These are phyloP conservation scores for Oedothorax gibbosus DNA, from an alignment of 1,140 invertebrate species.

Conservation along the genomic window DNA sequence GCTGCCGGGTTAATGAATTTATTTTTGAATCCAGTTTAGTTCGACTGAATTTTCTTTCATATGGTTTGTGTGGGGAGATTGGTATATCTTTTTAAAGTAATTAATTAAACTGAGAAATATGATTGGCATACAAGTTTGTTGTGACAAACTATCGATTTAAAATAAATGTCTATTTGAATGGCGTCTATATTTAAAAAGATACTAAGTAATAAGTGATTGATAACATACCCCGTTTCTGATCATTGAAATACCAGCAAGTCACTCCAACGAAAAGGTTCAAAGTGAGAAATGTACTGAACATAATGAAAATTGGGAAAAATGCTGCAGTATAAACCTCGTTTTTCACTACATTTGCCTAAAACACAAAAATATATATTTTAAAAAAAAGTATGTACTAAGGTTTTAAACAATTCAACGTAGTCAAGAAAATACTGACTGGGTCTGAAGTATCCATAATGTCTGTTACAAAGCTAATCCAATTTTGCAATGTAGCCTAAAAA, in stretches of 20 bases:
- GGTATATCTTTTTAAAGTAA: neutral
- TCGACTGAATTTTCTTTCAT: too few relatives aligned
- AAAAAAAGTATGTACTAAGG: neutral
- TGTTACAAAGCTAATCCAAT: conserved; percentile 54
- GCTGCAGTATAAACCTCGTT: conserved; percentile 96
- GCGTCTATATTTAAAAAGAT: neutral
- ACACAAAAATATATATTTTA: conserved; percentile 19
- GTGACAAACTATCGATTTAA: neutral
- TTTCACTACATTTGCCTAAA: conserved; percentile 73
- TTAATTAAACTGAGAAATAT: neutral
- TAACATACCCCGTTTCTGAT: conserved; percentile 92
- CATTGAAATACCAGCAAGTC: conserved; percentile 98
- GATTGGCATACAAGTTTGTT: neutral
- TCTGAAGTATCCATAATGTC: conserved; percentile 52
- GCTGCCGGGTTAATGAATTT: too few relatives aligned
- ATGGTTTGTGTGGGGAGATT: too few relatives aligned
- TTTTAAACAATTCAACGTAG: neutral
- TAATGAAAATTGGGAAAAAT: conserved; percentile 98
- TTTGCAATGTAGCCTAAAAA: conserved; percentile 53
- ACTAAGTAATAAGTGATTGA: too few relatives aligned
- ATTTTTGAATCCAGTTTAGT: too few relatives aligned
- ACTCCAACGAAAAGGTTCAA: conserved; percentile 97
- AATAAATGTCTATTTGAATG: too few relatives aligned
- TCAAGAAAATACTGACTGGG: conserved; percentile 9
- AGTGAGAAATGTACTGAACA: conserved; percentile 97